Evolutionary conservation across 2,113 vertebrate genomes (phyloP).

Genomic region (Sphaerodactylus townsendi): DNA sequence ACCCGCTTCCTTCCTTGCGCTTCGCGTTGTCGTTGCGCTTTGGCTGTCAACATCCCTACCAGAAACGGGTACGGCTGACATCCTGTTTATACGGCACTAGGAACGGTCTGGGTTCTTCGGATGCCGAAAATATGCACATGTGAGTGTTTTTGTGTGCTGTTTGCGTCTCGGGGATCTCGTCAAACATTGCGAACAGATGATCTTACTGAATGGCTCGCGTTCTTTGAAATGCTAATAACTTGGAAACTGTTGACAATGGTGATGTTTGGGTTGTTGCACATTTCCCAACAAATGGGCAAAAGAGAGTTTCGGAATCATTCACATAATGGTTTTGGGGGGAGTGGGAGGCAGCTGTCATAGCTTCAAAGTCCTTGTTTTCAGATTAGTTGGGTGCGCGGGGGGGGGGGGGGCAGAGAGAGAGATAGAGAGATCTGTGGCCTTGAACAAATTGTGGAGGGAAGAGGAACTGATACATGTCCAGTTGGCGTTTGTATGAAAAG

Average conservation of each 20-base stretch:
- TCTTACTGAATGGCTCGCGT: neutral
- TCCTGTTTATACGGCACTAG: constrained; percentile 9
- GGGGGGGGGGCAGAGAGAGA: neutral
- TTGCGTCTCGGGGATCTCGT: neutral
- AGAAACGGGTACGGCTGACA: neutral
- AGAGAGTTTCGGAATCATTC: neutral
- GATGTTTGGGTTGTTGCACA: neutral
- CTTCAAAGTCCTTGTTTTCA: neutral
- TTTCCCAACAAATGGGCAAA: neutral
- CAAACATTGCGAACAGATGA: neutral
- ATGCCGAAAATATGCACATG: no score
- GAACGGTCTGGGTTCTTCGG: neutral
- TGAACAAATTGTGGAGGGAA: neutral
- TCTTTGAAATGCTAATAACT: neutral
- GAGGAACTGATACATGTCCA: neutral
- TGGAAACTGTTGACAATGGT: neutral
- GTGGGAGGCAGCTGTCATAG: neutral
- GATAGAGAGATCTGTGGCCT: neutral
- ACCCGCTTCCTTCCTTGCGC: neutral
- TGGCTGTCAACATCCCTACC: neutral
- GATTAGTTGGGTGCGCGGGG: no score
- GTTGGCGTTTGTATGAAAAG: neutral
- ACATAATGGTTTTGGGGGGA: neutral
- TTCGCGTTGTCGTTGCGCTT: neutral
- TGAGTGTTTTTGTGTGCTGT: no score